Conservation (phyloP, 1,140 invertebrate species). For the Aradophagus sp. region DNA sequence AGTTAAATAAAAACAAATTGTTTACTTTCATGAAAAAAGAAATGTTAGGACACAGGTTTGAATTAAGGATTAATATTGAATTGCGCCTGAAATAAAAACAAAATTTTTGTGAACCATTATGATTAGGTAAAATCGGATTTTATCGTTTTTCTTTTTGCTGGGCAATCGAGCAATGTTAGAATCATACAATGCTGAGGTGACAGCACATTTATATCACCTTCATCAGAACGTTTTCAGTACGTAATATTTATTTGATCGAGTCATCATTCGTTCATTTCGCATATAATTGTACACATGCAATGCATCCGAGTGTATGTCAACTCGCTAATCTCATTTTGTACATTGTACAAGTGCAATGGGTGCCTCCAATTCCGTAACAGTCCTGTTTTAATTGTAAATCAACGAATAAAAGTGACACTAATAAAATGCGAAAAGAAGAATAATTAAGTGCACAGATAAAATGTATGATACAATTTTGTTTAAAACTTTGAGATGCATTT, state of each 20-base stretch:
- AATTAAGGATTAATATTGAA: too few relatives aligned
- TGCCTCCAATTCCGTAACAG: conserved; percentile 39
- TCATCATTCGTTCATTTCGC: conserved; percentile 49
- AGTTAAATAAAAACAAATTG: too few relatives aligned
- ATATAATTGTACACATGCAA: conserved; percentile 21
- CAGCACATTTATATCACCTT: conserved; percentile 25
- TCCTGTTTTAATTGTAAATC: conserved; percentile 46
- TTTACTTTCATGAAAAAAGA: too few relatives aligned
- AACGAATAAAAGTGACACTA: conserved; percentile 2
- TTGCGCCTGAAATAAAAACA: too few relatives aligned
- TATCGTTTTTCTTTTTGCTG: too few relatives aligned
- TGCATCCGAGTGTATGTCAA: conserved; percentile 35
- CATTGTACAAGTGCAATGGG: conserved; percentile 43
- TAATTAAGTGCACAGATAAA: too few relatives aligned
- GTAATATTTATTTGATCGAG: conserved; percentile 55
- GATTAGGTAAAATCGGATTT: too few relatives aligned
- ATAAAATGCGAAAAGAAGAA: too few relatives aligned
- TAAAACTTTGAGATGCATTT: too few relatives aligned
- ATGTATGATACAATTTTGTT: too few relatives aligned
- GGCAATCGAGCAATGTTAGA: too few relatives aligned
- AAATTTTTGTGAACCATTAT: conserved; percentile 20
- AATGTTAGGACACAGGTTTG: too few relatives aligned
- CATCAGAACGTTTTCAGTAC: conserved; percentile 36
- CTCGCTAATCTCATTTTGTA: conserved; percentile 39
- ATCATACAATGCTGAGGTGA: conserved; percentile 17